phyloP scores from a whole-genome alignment of 2,113 vertebrate species.

The Zosterops lateralis region DNA sequence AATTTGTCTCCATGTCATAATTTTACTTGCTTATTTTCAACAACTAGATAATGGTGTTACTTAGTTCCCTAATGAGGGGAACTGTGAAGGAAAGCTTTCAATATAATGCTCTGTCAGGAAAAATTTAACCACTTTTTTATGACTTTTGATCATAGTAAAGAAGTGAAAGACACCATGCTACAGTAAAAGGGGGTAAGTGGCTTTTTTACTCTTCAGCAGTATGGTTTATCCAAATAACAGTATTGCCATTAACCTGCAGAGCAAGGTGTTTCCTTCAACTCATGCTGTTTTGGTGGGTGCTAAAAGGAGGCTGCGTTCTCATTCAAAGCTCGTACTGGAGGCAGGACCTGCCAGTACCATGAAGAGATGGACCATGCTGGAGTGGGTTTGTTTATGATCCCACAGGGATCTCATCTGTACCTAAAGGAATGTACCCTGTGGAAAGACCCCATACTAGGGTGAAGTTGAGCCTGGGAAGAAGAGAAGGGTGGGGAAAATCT shows the following conservation, averaged over 20 bases:
- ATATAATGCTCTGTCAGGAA: neutral
- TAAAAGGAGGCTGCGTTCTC: rapidly evolving
- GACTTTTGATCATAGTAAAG: neutral
- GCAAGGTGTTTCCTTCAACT: neutral
- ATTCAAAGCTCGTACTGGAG: no score
- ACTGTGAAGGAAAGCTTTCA: neutral
- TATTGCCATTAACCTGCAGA: neutral
- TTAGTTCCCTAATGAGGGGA: neutral
- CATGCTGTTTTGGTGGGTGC: neutral
- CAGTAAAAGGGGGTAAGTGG: neutral
- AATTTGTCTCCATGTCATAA: neutral
- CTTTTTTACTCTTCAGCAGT: neutral
- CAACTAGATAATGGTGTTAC: neutral
- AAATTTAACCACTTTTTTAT: neutral
- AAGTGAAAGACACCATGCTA: neutral
- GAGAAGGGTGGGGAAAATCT: rapidly evolving
- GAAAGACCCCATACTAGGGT: neutral
- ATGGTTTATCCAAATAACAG: neutral
- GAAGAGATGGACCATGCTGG: rapidly evolving
- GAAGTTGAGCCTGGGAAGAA: neutral
- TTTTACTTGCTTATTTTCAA: neutral
- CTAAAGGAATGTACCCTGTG: neutral
- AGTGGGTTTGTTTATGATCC: neutral
- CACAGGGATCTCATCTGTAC: neutral
- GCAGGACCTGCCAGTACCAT: neutral